Evolutionary conservation across 1,140 invertebrate genomes (phyloP).

Genomic region (Neodiprion virginianus): DNA sequence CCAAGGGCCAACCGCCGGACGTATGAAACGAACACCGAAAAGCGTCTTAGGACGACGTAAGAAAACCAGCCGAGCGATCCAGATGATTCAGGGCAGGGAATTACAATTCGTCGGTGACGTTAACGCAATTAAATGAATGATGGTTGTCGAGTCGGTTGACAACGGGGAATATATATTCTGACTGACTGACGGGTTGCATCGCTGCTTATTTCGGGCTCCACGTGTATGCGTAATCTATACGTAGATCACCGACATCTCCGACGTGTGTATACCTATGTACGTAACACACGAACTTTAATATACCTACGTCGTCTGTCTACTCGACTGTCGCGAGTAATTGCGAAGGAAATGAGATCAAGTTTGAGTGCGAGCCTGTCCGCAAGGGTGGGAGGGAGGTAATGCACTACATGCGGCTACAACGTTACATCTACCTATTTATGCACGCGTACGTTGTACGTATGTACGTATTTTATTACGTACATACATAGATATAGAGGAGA

Average conservation of each 20-base stretch:
- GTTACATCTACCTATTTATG: not conserved
- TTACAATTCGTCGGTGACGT: constrained; percentile 29
- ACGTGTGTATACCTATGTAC: not conserved
- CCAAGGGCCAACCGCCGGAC: no score
- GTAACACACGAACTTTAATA: not conserved
- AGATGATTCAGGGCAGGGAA: constrained; percentile 33
- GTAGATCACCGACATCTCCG: not conserved
- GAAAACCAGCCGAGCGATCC: constrained; percentile 22
- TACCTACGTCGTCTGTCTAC: not conserved
- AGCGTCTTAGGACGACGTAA: not conserved
- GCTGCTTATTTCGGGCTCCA: constrained; percentile 10
- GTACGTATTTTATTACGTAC: no score
- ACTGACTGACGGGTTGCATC: constrained; percentile 10
- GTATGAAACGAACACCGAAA: no score
- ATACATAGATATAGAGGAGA: not conserved
- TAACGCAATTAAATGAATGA: constrained; percentile 44
- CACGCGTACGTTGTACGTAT: no score
- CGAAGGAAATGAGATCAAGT: constrained; percentile 56
- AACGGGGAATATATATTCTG: constrained; percentile 20
- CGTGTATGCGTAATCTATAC: constrained; percentile 13
- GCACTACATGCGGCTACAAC: not conserved
- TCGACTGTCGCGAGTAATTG: not conserved
- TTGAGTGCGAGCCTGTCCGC: constrained; percentile 40
- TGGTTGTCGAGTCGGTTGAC: constrained; percentile 35
- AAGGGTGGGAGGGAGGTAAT: not conserved